Evolutionary conservation across 2,113 vertebrate species (phyloP).

Genomic region (Notarius lentiginosus): DNA sequence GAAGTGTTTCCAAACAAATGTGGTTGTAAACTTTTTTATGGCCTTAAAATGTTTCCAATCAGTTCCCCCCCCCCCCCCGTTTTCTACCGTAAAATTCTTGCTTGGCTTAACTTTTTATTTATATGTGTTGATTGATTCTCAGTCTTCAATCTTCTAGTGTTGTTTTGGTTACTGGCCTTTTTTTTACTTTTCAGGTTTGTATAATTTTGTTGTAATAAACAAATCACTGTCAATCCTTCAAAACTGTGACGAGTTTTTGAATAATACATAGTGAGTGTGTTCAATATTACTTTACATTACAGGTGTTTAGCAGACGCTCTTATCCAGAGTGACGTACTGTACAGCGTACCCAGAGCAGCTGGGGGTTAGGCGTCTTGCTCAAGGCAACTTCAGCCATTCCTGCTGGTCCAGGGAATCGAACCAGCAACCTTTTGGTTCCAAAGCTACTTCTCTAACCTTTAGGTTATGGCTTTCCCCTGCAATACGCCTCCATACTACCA

Average conservation of each 20-base stretch:
- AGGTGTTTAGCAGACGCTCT: too few relatives aligned
- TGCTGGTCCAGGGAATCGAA: too few relatives aligned
- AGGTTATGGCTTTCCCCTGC: too few relatives aligned
- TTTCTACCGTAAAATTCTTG: slow-evolving; percentile 82
- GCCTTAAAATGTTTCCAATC: slow-evolving; percentile 58
- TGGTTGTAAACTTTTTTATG: slow-evolving; percentile 86
- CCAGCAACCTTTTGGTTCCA: too few relatives aligned
- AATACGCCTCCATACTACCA: too few relatives aligned
- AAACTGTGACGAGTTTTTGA: not conserved
- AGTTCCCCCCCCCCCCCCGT: slow-evolving; percentile 40
- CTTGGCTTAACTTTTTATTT: slow-evolving; percentile 87
- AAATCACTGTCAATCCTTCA: slow-evolving; percentile 70
- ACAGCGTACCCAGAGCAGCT: too few relatives aligned
- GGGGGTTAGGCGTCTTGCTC: too few relatives aligned
- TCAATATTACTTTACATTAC: not conserved
- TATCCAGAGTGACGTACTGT: too few relatives aligned
- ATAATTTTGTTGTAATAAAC: slow-evolving; percentile 90
- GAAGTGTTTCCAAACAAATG: slow-evolving; percentile 78
- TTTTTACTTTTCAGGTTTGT: slow-evolving; percentile 92
- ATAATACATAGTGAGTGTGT: not conserved
- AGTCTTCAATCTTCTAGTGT: slow-evolving; percentile 77
- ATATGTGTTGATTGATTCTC: slow-evolving; percentile 86
- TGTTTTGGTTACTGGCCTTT: slow-evolving; percentile 88
- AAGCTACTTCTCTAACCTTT: too few relatives aligned
- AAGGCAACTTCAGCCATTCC: too few relatives aligned